Base-by-base conservation (phyloP, 2,888 invertebrate species). In the Pristionchus japonicus region DNA sequence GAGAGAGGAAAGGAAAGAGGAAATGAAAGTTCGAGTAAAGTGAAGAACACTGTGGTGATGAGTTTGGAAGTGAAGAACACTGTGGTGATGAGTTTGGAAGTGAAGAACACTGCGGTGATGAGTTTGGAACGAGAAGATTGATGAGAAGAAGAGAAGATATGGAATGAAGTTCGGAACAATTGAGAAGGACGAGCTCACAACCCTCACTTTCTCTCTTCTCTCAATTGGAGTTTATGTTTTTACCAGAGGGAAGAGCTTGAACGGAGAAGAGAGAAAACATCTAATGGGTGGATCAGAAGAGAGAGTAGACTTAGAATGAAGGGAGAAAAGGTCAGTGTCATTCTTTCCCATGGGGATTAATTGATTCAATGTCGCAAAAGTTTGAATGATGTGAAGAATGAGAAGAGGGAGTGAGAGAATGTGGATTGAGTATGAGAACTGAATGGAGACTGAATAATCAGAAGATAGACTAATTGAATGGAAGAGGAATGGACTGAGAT, bases 191-290 rank as follows among this genome's bases (percentile, higher is more conserved):
- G 31, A 27, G 13, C 27, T 64, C n/a, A 64, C n/a, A 31, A 27
- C 3, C 31, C 64, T 64, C 52, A 67, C 67, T 27, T 43, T n/a
- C n/a, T 40, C 31, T 15, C 34, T 15, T 15, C 74, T 40, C 74
- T 74, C 74, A 74, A 34, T 40, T 37, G 15, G 43, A 74, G 74
- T 74, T 74, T 74, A 74, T 74, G 70, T 74, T 74, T 74, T 74
- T 74, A 40, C 74, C 74, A 74, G 74, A 74, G n/a, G 74, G 74
- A 37, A 40, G 40, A 23, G 43, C 40, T 43, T 74, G 43, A 74
- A 74, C 74, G 23, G 74, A 13, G n/a, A n/a, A 23, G 74, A 34
- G 31, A 74, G 40, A 74, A 74, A 74, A 74, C 74, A 40, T 74
- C 6, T 40, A 74, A 40, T 40, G 74, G 74, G 27, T 1, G 31